phyloP scores from a whole-genome alignment of 2,113 vertebrate genomes.

The Eublepharis macularius region DNA sequence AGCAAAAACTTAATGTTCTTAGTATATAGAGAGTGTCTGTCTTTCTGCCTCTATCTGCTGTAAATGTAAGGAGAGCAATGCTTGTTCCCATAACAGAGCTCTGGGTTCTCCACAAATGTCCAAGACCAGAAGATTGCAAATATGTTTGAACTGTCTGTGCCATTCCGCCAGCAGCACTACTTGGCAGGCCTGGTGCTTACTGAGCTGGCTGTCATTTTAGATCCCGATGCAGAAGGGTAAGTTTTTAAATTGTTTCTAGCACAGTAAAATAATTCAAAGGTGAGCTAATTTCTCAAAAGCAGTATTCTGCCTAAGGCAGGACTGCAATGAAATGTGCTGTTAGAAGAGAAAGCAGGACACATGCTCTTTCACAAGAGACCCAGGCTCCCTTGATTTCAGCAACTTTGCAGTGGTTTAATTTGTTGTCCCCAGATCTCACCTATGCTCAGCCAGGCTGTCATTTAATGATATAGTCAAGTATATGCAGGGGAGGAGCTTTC shows the following conservation, averaged over 20 bases:
- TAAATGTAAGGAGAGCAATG: not conserved
- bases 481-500: not conserved
- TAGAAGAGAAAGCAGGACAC: conserved; percentile 17
- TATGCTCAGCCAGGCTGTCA: not conserved
- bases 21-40: not conserved
- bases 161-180: conserved; percentile 97
- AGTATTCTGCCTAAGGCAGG: conserved; percentile 6
- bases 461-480: not conserved
- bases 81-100: conserved; percentile 81
- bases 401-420: not conserved
- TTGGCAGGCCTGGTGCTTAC: conserved; percentile 93
- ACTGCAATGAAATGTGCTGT: not conserved
- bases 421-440: not conserved
- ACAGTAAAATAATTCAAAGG: conserved; percentile 13
- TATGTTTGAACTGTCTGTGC: conserved; percentile 97
- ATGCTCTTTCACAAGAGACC: not conserved
- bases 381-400: not conserved
- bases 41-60: too few relatives aligned
- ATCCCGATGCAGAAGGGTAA: conserved; percentile 96
- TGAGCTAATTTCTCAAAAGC: conserved; percentile 12
- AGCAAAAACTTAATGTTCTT: not conserved
- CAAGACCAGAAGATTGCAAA: conserved; percentile 99
- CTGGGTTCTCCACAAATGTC: conserved; percentile 95
- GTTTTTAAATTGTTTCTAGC: conserved; percentile 52
- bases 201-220: conserved; percentile 92